These are phyloP conservation scores for Eucriotettix oculatus DNA, from an alignment of 2,888 invertebrate species.

Conservation along the genomic window DNA sequence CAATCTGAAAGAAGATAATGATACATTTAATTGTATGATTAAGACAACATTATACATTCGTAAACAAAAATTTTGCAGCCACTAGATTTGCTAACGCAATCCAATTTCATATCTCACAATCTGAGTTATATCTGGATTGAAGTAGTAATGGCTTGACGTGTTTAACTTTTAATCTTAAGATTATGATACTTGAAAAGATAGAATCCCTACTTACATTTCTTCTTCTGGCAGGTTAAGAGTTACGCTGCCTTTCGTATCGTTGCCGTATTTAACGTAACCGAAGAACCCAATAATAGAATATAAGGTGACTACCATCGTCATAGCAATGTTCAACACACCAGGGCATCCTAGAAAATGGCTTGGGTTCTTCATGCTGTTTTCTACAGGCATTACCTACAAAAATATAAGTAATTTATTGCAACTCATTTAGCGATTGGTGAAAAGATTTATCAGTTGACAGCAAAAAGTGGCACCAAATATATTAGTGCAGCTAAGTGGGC, in stretches of 20 bases:
- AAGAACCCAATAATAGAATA: conserved; percentile 35
- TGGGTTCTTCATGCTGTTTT: conserved; percentile 34
- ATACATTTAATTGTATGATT: too few relatives aligned
- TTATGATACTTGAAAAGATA: too few relatives aligned
- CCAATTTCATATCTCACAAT: too few relatives aligned
- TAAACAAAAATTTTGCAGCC: too few relatives aligned
- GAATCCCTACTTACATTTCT: conserved; percentile 11
- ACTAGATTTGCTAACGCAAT: too few relatives aligned
- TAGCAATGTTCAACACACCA: conserved; percentile 34
- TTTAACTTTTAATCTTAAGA: too few relatives aligned
- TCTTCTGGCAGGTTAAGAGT: conserved; percentile 31
- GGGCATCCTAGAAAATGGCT: conserved; percentile 26
- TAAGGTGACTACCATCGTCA: conserved; percentile 29
- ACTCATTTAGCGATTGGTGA: not conserved
- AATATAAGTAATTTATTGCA: not conserved
- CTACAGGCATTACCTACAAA: conserved; percentile 33
- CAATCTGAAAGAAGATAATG: conserved; percentile 12
- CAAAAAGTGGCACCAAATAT: too few relatives aligned
- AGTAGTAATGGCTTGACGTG: too few relatives aligned
- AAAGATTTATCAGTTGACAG: too few relatives aligned
- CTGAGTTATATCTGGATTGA: too few relatives aligned
- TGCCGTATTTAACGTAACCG: conserved; percentile 35
- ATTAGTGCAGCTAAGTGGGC: too few relatives aligned
- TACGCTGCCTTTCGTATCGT: conserved; percentile 28
- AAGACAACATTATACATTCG: too few relatives aligned